Percentiles rank a stretch among this genome's conserved stretches.
Evolutionary conservation across 2,888 invertebrate species (phyloP).

Genomic region (Elegia similella): DNA sequence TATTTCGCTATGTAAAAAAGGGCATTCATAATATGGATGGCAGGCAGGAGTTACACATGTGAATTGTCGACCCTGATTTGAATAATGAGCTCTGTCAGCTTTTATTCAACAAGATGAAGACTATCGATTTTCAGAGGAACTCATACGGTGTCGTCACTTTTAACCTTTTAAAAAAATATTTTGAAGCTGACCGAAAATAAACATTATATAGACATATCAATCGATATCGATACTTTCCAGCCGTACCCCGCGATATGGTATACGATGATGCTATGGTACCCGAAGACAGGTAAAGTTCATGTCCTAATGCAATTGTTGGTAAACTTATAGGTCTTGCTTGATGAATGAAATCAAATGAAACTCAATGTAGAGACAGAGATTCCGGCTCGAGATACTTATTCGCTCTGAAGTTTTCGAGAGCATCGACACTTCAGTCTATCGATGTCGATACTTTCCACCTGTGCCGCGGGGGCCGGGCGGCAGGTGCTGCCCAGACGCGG

Average conservation of each 20-base stretch:
- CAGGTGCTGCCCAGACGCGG: slow-evolving; percentile 73
- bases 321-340: background rate
- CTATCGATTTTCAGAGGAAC: too few relatives aligned
- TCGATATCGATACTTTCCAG: background rate
- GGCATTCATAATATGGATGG: too few relatives aligned
- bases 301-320: background rate
- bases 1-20: too few relatives aligned
- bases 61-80: too few relatives aligned
- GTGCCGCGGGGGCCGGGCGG: slow-evolving; percentile 67
- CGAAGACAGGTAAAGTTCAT: background rate
- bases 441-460: slow-evolving; percentile 70
- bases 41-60: too few relatives aligned
- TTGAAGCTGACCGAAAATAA: too few relatives aligned
- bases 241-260: background rate
- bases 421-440: slow-evolving; percentile 36
- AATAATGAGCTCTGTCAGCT: too few relatives aligned
- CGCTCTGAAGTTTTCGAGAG: background rate
- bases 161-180: too few relatives aligned
- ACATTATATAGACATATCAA: background rate
- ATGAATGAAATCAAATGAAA: background rate
- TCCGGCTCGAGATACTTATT: background rate
- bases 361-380: background rate
- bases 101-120: too few relatives aligned
- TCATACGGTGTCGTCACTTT: too few relatives aligned
- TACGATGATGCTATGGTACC: background rate